Percentiles rank a stretch among this genome's conserved stretches.
phyloP scores from a whole-genome alignment of 2,797 vertebrate species.

The Pseudochirops corinnae region DNA sequence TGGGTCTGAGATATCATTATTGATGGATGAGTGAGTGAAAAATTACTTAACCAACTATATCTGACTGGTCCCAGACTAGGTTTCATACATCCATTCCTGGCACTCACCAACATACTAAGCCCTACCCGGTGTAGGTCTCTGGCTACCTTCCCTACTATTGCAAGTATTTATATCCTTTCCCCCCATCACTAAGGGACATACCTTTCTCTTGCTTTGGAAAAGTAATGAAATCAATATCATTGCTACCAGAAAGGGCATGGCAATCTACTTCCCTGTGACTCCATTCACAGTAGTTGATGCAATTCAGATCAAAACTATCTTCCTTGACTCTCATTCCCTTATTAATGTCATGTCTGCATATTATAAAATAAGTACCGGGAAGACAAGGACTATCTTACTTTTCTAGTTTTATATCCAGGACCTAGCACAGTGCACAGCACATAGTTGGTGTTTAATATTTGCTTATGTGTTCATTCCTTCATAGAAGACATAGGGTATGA shows the following conservation, averaged over 20 bases:
- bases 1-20: neutral
- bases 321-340: neutral
- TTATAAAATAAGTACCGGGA: neutral
- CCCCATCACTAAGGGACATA: neutral
- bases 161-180: neutral
- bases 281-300: neutral
- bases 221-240: neutral
- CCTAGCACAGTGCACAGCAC: neutral
- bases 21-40: neutral
- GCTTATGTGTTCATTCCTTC: neutral
- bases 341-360: neutral
- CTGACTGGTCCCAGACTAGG: neutral
- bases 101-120: neutral
- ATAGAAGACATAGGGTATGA: neutral
- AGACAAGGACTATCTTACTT: neutral
- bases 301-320: neutral
- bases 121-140: neutral
- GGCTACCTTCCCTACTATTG: neutral
- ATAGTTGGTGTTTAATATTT: neutral
- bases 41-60: neutral
- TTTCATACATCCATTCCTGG: neutral
- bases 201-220: neutral
- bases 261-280: neutral
- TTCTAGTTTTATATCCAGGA: neutral
- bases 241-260: neutral